These are phyloP conservation scores for Macrobrachium nipponense DNA, from an alignment of 1,140 invertebrate genomes.

Conservation along the genomic window DNA sequence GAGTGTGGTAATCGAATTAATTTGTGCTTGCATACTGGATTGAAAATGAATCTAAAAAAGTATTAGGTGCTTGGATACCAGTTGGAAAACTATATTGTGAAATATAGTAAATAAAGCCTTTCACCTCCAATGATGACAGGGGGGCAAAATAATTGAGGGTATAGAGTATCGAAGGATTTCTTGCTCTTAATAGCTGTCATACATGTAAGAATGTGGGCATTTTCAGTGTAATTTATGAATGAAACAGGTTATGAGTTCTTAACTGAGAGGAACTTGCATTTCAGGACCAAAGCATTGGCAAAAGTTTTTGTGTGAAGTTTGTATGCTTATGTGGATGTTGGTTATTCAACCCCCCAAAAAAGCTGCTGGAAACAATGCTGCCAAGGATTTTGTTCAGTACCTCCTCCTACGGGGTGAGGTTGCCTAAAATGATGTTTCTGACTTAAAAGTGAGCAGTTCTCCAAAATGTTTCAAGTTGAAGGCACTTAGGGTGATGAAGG, in stretches of 20 bases:
- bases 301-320: conserved; percentile 91
- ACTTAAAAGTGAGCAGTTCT: conserved; percentile 65
- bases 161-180: too few relatives aligned
- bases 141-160: too few relatives aligned
- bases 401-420: conserved; percentile 82
- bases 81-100: too few relatives aligned
- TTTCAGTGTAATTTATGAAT: not conserved
- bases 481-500: conserved; percentile 32
- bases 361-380: conserved; percentile 91
- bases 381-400: conserved; percentile 90
- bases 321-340: conserved; percentile 89
- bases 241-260: not conserved
- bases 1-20: too few relatives aligned
- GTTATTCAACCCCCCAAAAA: conserved; percentile 96
- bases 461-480: not conserved
- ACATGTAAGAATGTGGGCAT: too few relatives aligned
- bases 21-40: too few relatives aligned
- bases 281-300: conserved; percentile 88
- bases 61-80: too few relatives aligned
- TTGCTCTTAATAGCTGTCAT: too few relatives aligned
- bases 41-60: too few relatives aligned
- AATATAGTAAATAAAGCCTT: too few relatives aligned
- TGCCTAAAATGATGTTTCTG: conserved; percentile 76
- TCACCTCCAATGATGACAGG: too few relatives aligned
- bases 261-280: not conserved